Base-by-base conservation (phyloP, 1,140 invertebrate species). In the Drosophila bocki region DNA sequence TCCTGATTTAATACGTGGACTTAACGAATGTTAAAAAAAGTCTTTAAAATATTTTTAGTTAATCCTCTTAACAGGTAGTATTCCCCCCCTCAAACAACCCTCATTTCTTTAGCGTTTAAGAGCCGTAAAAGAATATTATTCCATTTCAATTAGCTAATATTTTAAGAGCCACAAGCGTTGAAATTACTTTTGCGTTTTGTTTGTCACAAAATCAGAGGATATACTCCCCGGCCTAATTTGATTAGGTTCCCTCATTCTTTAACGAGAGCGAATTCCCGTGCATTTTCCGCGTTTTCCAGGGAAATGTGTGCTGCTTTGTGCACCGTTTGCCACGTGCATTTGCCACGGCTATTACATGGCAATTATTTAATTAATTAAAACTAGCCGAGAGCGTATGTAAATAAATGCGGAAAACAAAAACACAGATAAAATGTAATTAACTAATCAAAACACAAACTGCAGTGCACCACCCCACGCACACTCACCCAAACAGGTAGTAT, bases 351-450 rank as follows among this genome's bases (percentile, higher is more conserved):
- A 78, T 79, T 79, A 80, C 76, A 54, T 45, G 64, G 68, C 65
- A 88, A 88, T 90, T 90, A 81, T 90, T 88, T 90, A 80, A 75
- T 88, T 90, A 88, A 88, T 88, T 88, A 84, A 90, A 90, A 62
- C 82, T 63, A 44, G 65, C 80, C 70, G 41, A 67, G 44, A 75
- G 80, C 68, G 72, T 82, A 79, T 82, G 76, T 79, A 79, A 79
- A 79, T 72, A 79, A 79, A 72, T 71, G 68, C 57, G 51, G 35
- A 82, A 83, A 85, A 53, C 84, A 79, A 83, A 85, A 87, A 83
- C 75, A 68, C 74, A 80, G 64, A 84, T 70, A 80, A 83, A 86
- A 84, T 80, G 75, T 88, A 88, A 90, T 88, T 90, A 90, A 84
- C 87, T 84, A 84, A 85, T 81, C 85, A 80, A 84, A 88, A 84